Base-by-base conservation (phyloP, 2,797 vertebrate genomes). In the Ambastaia sidthimunki region DNA sequence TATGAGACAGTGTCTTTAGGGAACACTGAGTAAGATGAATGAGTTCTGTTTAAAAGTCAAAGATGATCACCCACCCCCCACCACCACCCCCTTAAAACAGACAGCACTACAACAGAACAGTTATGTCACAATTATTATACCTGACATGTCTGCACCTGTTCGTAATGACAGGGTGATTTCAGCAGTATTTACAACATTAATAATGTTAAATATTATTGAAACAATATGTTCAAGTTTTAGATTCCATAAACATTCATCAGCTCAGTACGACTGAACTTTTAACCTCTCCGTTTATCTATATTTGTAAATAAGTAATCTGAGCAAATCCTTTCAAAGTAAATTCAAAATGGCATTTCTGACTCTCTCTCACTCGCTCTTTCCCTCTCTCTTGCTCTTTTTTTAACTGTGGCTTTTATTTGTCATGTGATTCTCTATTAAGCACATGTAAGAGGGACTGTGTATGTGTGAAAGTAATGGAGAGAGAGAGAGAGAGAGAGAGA, bases 341-440 rank as follows among this genome's bases (percentile, higher is more conserved):
- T 74, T 10, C 13, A 11, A 63, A 48, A 73, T 37, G 34, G 4
- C 4, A 44, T 44, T 44, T 44, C 37, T 41, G 37, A 5, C 34
- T 37, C 5, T 37, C 34, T 4, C 34, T 12, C 28, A n/a, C 9
- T 57, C 3, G 21, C 4, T 73, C 4, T 70, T n/a, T 23, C 25
- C 9, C 2, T 11, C 3, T 25, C 44, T 21, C 9, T 57, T 7
- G 21, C 4, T 73, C 4, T 70, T 34, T 57, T 63, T 57, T 71
- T 0, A 74, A 72, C 83, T 65, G 18, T 84, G 83, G 83, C 89
- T 89, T 88, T 90, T 90, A 91, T 92, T 91, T 94, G 90, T 92
- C 84, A 78, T 91, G 90, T 87, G 90, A 93, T 92, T 94, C 92
- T 89, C 67, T 74, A 83, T 89, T 70, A 50, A 77, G 7, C 65